Evolutionary conservation across 1,140 invertebrate genomes (phyloP), one percentile per base, ranked within the genome.

Genomic region (Halesus radiatus): DNA sequence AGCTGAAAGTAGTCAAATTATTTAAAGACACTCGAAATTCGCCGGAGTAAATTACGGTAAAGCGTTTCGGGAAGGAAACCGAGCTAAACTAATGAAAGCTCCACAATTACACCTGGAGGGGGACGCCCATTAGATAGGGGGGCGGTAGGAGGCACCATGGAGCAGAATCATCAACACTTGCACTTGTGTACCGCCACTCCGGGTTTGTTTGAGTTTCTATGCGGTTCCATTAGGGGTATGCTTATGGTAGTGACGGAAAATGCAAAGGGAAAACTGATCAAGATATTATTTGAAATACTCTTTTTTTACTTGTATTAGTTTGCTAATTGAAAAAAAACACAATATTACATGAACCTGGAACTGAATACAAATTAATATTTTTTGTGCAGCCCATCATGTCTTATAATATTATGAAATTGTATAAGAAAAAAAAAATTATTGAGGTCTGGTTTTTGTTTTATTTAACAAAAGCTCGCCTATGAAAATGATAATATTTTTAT

Each of bases 161-260:
- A 18, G 54, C 54, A 56, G 22, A 18, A 56, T 56, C 54, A 56
- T 56, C 54, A 56, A 56, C 54, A 56, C 54, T 45, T 56, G 54
- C 54, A 56, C 54, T 56, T 18, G 54, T 18, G n/a, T 22, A 56
- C n/a, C 54, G 54, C 54, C 62, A 64, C 62, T 26, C 3, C 20
- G 26, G n/a, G 68, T 18, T 52, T 72, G 37, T 72, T 72, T 72
- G 68, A 72, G 68, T 72, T 72, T 64, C 68, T 52, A 16, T 37
- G 68, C 68, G 68, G 68, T 72, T 72, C 68, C 68, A 72, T 72
- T 72, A 72, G 68, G n/a, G 68, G 68, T 29, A 16, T 18, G 45
- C 15, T 22, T 22, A 56, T 22, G 22, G 54, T 56, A 29, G n/a
- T 7, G 54, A n/a, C n/a, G 54, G 54, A 56, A 22, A 22, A 56